Percentiles rank a stretch among this genome's conserved stretches.
Evolutionary conservation across 1,140 invertebrate species (phyloP).

Genomic region (Capitella teleta): DNA sequence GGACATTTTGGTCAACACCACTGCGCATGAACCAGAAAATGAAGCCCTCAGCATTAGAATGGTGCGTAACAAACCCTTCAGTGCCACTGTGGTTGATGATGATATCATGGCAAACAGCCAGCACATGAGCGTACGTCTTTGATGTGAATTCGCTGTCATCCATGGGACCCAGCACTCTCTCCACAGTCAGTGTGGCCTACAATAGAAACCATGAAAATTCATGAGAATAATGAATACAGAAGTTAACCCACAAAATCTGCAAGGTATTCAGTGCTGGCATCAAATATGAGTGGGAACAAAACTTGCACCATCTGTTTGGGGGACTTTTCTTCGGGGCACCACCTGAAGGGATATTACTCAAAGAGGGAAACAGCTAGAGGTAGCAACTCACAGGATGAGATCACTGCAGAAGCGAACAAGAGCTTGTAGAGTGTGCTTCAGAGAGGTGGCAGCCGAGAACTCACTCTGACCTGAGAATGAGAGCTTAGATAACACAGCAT

Average conservation of each 20-base stretch:
- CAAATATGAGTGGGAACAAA: constrained; percentile 61
- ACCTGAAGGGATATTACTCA: constrained; percentile 24
- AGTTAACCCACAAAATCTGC: constrained; percentile 43
- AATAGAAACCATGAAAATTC: not conserved
- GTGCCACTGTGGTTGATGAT: constrained; percentile 31
- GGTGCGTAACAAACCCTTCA: constrained; percentile 25
- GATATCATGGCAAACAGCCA: constrained; percentile 59
- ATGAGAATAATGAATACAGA: not conserved
- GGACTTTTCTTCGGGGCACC: constrained; percentile 44
- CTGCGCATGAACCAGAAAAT: constrained; percentile 18
- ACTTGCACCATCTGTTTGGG: constrained; percentile 48
- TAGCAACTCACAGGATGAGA: constrained; percentile 48
- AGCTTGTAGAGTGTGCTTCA: constrained; percentile 56
- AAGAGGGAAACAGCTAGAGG: not conserved
- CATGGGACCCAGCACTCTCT: constrained; percentile 50
- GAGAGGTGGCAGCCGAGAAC: constrained; percentile 55
- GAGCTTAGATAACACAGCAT: not conserved
- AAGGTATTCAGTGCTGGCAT: constrained; percentile 60
- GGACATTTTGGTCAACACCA: constrained; percentile 55
- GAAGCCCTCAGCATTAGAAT: not conserved
- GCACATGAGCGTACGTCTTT: constrained; percentile 52
- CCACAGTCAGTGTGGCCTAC: constrained; percentile 42
- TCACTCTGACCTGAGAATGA: constrained; percentile 4
- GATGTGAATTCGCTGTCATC: constrained; percentile 54
- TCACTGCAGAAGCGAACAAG: constrained; percentile 57